Evolutionary conservation across 2,797 vertebrate species (phyloP).

Genomic region (Odontamblyopus lacepedii): DNA sequence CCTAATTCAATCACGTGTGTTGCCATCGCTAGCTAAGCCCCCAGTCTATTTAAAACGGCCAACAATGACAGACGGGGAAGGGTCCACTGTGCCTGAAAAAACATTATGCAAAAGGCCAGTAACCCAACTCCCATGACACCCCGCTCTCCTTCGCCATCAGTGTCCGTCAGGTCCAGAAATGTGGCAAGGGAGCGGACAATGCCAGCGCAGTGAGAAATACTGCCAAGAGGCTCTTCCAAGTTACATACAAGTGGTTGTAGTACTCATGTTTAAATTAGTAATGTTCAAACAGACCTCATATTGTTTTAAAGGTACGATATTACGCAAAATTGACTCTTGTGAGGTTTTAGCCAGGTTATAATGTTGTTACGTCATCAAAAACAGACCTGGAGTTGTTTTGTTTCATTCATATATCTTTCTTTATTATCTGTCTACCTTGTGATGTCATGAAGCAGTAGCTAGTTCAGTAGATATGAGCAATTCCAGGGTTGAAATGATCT

Average conservation of each 20-base stretch:
- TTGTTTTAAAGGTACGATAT: background rate
- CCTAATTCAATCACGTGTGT: slow-evolving; percentile 70
- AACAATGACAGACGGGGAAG: slow-evolving; percentile 62
- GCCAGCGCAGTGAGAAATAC: slow-evolving; percentile 2
- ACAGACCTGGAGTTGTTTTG: no score
- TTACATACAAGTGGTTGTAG: slow-evolving; percentile 9
- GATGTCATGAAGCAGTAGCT: no score
- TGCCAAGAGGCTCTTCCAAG: slow-evolving; percentile 7
- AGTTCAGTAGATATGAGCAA: no score
- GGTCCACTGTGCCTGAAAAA: slow-evolving; percentile 68
- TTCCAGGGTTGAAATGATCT: no score
- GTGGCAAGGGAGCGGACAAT: slow-evolving; percentile 1
- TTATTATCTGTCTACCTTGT: no score
- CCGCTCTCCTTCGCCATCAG: background rate
- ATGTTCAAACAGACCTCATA: no score
- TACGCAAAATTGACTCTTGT: no score
- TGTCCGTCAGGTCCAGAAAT: slow-evolving; percentile 29
- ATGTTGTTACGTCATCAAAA: no score
- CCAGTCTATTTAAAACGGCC: slow-evolving; percentile 66
- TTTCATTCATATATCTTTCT: no score
- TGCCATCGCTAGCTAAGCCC: slow-evolving; percentile 62
- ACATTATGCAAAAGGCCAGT: slow-evolving; percentile 61
- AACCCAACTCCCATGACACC: slow-evolving; percentile 44
- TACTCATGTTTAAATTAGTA: background rate
- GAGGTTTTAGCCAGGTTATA: no score